A percentile compares a stretch with the other conserved stretches of the same genome.
Conservation (phyloP, 2,113 vertebrate genomes). For the Pedionomus torquatus region DNA sequence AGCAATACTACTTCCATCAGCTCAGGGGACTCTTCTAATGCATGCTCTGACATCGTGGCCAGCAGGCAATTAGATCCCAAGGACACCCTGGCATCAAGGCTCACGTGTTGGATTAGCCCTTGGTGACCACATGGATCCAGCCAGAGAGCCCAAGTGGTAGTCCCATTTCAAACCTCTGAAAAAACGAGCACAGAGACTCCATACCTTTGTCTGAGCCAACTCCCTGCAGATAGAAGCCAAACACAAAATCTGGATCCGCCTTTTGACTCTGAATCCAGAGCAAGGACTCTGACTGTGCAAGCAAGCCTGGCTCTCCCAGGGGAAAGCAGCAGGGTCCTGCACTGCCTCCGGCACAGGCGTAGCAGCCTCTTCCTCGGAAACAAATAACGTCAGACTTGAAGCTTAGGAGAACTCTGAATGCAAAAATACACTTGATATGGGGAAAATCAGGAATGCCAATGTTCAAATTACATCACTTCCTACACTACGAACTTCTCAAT, state of each 20-base stretch:
- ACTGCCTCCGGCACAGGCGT: background rate
- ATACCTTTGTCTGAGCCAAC: background rate
- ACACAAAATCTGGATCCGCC: background rate
- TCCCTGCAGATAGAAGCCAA: background rate
- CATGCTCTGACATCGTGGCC: rapidly evolving
- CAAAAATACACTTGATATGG: background rate
- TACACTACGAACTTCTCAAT: background rate
- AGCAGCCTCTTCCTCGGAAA: background rate
- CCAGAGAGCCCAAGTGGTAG: background rate
- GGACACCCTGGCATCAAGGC: too few species aligned
- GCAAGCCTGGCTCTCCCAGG: background rate
- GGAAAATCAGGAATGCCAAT: background rate
- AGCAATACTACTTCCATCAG: background rate
- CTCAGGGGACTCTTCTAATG: background rate
- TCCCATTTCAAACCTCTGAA: background rate
- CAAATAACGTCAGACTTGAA: background rate
- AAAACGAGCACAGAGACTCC: background rate
- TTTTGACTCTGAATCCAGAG: background rate
- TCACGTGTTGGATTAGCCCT: background rate
- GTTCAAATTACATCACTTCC: background rate
- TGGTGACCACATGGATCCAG: rapidly evolving
- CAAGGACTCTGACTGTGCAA: background rate
- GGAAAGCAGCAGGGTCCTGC: background rate
- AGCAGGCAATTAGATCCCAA: background rate
- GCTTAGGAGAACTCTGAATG: background rate